Evolutionary conservation across 1,140 invertebrate species (phyloP).

Genomic region (Scaptomyza pallida): DNA sequence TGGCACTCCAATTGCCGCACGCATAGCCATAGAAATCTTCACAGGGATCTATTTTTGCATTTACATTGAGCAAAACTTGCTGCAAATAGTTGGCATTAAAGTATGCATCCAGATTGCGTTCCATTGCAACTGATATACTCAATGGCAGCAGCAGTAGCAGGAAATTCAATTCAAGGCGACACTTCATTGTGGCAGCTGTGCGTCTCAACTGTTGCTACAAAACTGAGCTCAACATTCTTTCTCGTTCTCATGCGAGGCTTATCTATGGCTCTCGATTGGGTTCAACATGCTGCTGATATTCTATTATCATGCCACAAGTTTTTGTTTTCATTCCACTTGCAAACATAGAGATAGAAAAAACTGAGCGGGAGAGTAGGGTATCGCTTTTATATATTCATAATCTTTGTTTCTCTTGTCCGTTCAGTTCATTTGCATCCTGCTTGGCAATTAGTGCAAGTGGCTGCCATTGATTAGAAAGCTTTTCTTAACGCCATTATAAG

Average conservation of each 20-base stretch:
- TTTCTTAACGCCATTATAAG: slow-evolving; percentile 1
- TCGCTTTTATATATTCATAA: neutral
- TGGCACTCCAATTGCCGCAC: slow-evolving; percentile 59
- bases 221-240: slow-evolving; percentile 4
- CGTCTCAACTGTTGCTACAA: slow-evolving; percentile 31
- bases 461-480: slow-evolving; percentile 30
- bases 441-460: slow-evolving; percentile 43
- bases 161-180: slow-evolving; percentile 31
- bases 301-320: slow-evolving; percentile 32
- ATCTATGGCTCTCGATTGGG: slow-evolving; percentile 38
- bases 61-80: slow-evolving; percentile 52
- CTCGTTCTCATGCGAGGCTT: slow-evolving; percentile 9
- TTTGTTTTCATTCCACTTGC: slow-evolving; percentile 21
- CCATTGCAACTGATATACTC: slow-evolving; percentile 1
- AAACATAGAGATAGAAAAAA: neutral
- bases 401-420: neutral
- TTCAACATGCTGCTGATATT: slow-evolving; percentile 13
- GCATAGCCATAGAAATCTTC: slow-evolving; percentile 66
- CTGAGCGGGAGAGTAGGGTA: too few relatives aligned
- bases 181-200: slow-evolving; percentile 38
- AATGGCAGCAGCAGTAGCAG: slow-evolving; percentile 16
- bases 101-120: neutral
- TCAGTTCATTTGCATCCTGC: slow-evolving; percentile 30
- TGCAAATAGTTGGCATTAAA: slow-evolving; percentile 31
- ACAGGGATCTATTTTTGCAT: slow-evolving; percentile 55